Evolutionary conservation across 2,113 vertebrate species (phyloP).

Genomic region (Channa maculata): DNA sequence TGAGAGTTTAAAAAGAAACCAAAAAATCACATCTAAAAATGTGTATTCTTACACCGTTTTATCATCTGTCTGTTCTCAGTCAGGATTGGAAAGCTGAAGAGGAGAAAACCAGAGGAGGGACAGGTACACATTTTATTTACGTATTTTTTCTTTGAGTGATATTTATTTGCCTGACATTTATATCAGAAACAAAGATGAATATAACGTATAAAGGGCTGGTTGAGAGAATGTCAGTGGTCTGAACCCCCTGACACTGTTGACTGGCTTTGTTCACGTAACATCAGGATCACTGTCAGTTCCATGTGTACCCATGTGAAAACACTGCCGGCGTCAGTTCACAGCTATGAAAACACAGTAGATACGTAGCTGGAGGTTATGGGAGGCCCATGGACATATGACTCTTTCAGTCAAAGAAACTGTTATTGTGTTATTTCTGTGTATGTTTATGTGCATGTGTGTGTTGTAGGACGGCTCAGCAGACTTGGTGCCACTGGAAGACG

Average conservation of each 20-base stretch:
- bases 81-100: slow-evolving; percentile 78
- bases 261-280: slow-evolving; percentile 49
- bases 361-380: slow-evolving; percentile 32
- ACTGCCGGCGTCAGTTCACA: slow-evolving; percentile 36
- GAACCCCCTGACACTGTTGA: background rate
- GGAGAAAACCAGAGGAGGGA: slow-evolving; percentile 72
- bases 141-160: background rate
- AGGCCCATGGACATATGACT: slow-evolving; percentile 31
- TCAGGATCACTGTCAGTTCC: slow-evolving; percentile 66
- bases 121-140: slow-evolving; percentile 56
- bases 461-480: slow-evolving; percentile 90
- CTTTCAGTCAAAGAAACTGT: slow-evolving; percentile 16
- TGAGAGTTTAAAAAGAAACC: background rate
- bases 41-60: background rate
- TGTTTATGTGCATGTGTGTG: slow-evolving; percentile 78
- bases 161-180: slow-evolving; percentile 44
- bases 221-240: slow-evolving; percentile 8
- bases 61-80: slow-evolving; percentile 63
- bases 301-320: slow-evolving; percentile 67
- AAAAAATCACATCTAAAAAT: background rate
- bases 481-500: slow-evolving; percentile 88
- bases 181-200: slow-evolving; percentile 14
- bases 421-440: slow-evolving; percentile 13
- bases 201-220: background rate
- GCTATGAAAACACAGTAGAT: slow-evolving; percentile 62